phyloP scores from a whole-genome alignment of 2,113 vertebrate species.

The Pangasianodon gigas region DNA sequence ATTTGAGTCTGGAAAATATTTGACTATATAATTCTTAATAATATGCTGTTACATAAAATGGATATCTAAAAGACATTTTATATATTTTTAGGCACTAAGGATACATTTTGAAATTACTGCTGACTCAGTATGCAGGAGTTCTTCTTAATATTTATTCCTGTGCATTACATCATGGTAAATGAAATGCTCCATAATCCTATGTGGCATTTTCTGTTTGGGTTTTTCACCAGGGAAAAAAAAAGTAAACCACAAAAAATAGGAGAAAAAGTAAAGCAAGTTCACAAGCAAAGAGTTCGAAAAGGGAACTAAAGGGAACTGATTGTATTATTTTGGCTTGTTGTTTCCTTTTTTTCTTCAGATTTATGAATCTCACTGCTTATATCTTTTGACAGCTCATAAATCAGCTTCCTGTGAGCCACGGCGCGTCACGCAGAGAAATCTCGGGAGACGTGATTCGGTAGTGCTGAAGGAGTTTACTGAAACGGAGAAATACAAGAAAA shows the following conservation, averaged over 20 bases:
- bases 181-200: neutral
- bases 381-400: constrained; percentile 81
- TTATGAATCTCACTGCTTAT: constrained; percentile 79
- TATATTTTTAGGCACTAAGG: neutral
- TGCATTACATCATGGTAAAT: neutral
- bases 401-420: constrained; percentile 71
- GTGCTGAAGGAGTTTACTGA: constrained; percentile 18
- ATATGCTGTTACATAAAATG: no score
- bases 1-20: no score
- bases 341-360: constrained; percentile 21
- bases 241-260: neutral
- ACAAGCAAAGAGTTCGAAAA: neutral
- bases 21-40: neutral
- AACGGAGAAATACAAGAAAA: neutral
- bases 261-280: constrained; percentile 9
- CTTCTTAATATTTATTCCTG: neutral
- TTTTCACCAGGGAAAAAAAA: neutral
- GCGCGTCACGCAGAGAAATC: constrained; percentile 68
- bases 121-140: neutral
- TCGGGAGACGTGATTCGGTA: constrained; percentile 47
- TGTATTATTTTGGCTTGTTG: constrained; percentile 15
- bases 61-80: no score
- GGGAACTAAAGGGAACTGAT: constrained; percentile 1
- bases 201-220: neutral
- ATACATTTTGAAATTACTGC: neutral